Evolutionary conservation across 2,888 invertebrate species (phyloP).

Genomic region (Agrilus cyanescens): DNA sequence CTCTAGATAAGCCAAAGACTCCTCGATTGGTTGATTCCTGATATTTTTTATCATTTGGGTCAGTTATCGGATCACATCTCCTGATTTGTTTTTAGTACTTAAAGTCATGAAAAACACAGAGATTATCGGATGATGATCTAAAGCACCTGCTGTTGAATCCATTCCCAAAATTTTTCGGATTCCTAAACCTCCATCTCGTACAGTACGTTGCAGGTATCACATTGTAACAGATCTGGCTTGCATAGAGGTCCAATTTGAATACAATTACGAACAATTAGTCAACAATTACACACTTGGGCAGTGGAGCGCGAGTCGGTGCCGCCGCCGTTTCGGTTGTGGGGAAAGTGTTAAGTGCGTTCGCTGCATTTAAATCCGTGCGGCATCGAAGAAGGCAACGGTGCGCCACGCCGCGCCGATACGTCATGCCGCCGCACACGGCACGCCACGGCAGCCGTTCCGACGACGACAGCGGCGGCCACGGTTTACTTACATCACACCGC

Average conservation of each 20-base stretch:
- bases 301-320: slow-evolving; percentile 24
- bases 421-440: neutral
- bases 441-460: neutral
- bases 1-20: no score
- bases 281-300: slow-evolving; percentile 35
- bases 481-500: slow-evolving; percentile 21
- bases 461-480: neutral
- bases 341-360: slow-evolving; percentile 31
- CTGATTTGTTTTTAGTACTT: no score
- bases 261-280: slow-evolving; percentile 35
- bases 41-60: no score
- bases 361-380: slow-evolving; percentile 24
- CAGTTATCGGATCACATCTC: no score
- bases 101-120: no score
- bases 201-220: slow-evolving; percentile 7
- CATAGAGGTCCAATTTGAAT: slow-evolving; percentile 33
- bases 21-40: no score
- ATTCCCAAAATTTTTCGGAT: neutral
- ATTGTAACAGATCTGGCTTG: slow-evolving; percentile 28
- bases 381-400: slow-evolving; percentile 3
- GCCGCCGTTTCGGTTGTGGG: slow-evolving; percentile 11
- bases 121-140: no score
- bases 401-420: neutral
- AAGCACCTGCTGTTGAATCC: no score
- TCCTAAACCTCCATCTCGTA: no score